phyloP scores from a whole-genome alignment of 2,797 vertebrate genomes.

The Lates japonicus region DNA sequence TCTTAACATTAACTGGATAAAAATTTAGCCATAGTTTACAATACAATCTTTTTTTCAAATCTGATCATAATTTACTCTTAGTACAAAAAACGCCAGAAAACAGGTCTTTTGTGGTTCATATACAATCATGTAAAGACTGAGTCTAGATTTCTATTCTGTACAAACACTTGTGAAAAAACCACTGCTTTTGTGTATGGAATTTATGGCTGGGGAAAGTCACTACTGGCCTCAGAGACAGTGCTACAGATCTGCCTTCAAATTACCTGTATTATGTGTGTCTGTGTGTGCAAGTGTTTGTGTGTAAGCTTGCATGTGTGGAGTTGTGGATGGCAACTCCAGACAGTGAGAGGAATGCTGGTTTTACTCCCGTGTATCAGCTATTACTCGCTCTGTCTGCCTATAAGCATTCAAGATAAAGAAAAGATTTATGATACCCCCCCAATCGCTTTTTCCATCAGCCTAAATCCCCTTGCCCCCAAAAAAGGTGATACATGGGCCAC shows the following conservation, averaged over 20 bases:
- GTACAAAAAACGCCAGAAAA: slow-evolving; percentile 98
- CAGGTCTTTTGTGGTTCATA: slow-evolving; percentile 97
- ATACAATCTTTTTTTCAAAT: slow-evolving; percentile 97
- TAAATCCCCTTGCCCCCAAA: slow-evolving; percentile 59
- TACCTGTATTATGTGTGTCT: slow-evolving; percentile 52
- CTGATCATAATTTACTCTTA: slow-evolving; percentile 90
- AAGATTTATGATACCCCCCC: slow-evolving; percentile 61
- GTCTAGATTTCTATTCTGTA: slow-evolving; percentile 95
- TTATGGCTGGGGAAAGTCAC: slow-evolving; percentile 90
- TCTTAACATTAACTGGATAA: slow-evolving; percentile 91
- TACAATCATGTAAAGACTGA: slow-evolving; percentile 99
- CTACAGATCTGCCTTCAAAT: slow-evolving; percentile 92
- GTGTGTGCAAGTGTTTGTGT: slow-evolving; percentile 33
- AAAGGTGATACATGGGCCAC: slow-evolving; percentile 52
- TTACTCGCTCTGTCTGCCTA: slow-evolving; percentile 71
- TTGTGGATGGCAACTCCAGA: slow-evolving; percentile 71
- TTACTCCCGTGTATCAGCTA: slow-evolving; percentile 73
- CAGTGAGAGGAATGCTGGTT: slow-evolving; percentile 84
- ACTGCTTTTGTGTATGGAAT: slow-evolving; percentile 89
- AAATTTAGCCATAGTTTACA: slow-evolving; percentile 97
- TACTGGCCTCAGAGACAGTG: slow-evolving; percentile 95
- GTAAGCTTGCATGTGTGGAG: slow-evolving; percentile 69
- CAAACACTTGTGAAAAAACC: slow-evolving; percentile 93
- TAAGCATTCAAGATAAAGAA: slow-evolving; percentile 63
- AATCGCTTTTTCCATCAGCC: slow-evolving; percentile 61